Base-by-base conservation (phyloP, 2,113 vertebrate species). In the Oxyruncus cristatus region DNA sequence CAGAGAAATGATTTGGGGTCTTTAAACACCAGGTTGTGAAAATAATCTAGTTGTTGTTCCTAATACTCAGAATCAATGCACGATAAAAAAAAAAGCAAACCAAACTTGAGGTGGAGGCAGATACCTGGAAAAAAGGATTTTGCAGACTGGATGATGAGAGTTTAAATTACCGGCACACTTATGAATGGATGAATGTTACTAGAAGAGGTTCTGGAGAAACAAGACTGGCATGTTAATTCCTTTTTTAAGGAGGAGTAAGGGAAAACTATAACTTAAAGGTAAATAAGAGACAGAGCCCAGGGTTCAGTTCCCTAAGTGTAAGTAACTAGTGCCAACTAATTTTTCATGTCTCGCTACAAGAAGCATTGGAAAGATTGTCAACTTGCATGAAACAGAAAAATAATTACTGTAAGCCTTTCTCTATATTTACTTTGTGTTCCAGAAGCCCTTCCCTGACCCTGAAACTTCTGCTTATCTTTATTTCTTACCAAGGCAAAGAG, bases 131-230 rank as follows among this genome's bases (percentile, higher is more conserved):
- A 49, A 26, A 78, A 28, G 5, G 20, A 42, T 35, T 41, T 15
- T 56, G 74, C 30, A 41, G 15, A 6, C 3, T 53, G 66, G 24
- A 49, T 52, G 41, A 24, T 5, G 4, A 35, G 35, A 11, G 6
- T 50, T 59, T 85, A 23, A 74, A 50, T 44, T 58, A 35, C 24
- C 0, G 0, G 5, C 17, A 58, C n/a, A 26, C 1, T 26, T 55
- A 27, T 8, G 56, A 78, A 63, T 33, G 33, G 12, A 24, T 32
- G 24, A 66, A 7, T 24, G 30, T 28, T 61, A 77, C 21, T 18
- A 67, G 27, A 61, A 55, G 28, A 30, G 3, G 8, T 37, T 72
- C 42, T 46, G 27, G 33, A 90, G 18, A 68, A 89, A 71, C 9
- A 70, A 62, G 7, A 75, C 63, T 12, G 65, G 10, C 37, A 70